Percentiles rank a stretch among this genome's conserved stretches.
Conservation (phyloP, 2,113 vertebrate genomes). For the Falco punctatus region DNA sequence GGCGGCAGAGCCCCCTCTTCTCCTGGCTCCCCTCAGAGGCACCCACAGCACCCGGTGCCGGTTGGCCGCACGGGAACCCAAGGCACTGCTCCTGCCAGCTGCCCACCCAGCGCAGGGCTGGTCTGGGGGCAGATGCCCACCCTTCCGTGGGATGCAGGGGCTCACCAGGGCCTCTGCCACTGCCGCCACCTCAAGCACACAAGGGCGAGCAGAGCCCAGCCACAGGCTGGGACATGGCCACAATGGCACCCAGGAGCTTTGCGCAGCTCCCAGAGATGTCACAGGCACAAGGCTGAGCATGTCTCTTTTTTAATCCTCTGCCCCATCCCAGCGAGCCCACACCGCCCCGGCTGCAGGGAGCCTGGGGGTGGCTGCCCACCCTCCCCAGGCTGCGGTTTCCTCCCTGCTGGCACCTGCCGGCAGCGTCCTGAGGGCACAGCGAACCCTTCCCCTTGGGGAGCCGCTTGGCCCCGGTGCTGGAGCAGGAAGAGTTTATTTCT, state of each 20-base stretch:
- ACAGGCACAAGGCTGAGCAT: rapidly evolving
- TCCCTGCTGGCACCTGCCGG: rapidly evolving
- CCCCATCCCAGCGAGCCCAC: background rate
- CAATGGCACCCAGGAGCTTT: rapidly evolving
- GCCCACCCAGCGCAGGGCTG: too few relatives aligned
- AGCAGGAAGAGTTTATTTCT: background rate
- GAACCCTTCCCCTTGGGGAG: rapidly evolving
- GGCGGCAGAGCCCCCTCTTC: background rate
- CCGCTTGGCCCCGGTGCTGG: rapidly evolving
- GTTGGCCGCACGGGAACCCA: background rate
- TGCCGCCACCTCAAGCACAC: rapidly evolving
- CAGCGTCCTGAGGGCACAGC: rapidly evolving
- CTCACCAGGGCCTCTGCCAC: rapidly evolving
- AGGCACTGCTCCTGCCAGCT: rapidly evolving
- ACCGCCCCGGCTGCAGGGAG: too few relatives aligned
- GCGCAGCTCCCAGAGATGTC: rapidly evolving
- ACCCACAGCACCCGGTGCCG: background rate
- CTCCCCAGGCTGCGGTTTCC: too few relatives aligned
- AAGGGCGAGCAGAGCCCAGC: background rate
- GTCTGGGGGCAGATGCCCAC: background rate
- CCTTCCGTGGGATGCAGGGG: background rate
- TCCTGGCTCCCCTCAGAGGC: rapidly evolving
- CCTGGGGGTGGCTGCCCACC: too few relatives aligned
- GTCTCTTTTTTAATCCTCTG: background rate
- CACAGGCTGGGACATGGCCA: rapidly evolving